phyloP scores from a whole-genome alignment of 2,113 vertebrate genomes.

The Pollachius pollachius region DNA sequence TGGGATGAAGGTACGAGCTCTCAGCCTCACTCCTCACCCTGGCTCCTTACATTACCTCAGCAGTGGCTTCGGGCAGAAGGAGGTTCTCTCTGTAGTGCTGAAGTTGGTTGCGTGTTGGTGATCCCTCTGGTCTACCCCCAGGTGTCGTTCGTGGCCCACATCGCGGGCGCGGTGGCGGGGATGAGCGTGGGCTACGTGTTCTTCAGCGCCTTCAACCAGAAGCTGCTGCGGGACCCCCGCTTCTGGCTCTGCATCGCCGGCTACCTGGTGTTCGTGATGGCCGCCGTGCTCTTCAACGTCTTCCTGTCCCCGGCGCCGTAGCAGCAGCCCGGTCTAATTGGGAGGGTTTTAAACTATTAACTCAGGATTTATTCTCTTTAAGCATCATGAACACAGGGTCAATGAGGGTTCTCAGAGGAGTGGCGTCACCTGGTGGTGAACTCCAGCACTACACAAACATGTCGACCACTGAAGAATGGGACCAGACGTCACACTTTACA shows the following conservation, averaged over 20 bases:
- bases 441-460: conserved; percentile 5
- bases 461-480: too few species aligned
- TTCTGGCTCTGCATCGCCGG: conserved; percentile 86
- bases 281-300: conserved; percentile 86
- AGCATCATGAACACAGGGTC: too few species aligned
- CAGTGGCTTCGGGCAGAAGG: not conserved
- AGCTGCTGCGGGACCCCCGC: conserved; percentile 82
- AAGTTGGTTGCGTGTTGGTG: not conserved
- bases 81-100: not conserved
- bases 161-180: conserved; percentile 85
- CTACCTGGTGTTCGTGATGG: conserved; percentile 74
- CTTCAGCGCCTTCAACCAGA: conserved; percentile 83
- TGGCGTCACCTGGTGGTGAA: conserved; percentile 24
- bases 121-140: conserved; percentile 30
- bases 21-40: too few species aligned
- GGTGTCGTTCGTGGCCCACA: conserved; percentile 91
- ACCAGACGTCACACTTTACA: too few species aligned
- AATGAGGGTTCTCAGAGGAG: not conserved
- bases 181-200: conserved; percentile 90
- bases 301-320: conserved; percentile 78
- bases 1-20: conserved; percentile 57
- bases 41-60: not conserved
- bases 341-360: not conserved
- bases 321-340: not conserved
- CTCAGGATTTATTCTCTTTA: not conserved